Conservation (phyloP, 2,888 invertebrate species). For the Callimorpha dominula region DNA sequence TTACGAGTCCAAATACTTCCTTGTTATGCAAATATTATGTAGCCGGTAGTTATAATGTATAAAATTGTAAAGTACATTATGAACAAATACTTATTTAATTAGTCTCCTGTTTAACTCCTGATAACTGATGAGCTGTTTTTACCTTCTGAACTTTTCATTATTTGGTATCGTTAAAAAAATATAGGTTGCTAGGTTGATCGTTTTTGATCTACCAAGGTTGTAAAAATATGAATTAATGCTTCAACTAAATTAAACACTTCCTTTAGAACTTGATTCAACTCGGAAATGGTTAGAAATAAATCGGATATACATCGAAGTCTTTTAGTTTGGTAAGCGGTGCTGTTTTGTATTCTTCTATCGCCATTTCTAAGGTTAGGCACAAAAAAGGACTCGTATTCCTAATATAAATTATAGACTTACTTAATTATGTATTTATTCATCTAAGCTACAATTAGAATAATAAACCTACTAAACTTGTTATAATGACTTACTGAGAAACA, state of each 20-base stretch:
- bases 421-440: neutral
- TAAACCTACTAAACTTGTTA: constrained; percentile 14
- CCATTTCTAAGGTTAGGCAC: too few species aligned
- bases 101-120: constrained; percentile 20
- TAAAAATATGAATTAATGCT: neutral
- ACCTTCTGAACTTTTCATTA: too few species aligned
- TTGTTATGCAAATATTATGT: constrained; percentile 44
- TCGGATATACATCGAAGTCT: neutral
- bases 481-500: constrained; percentile 19
- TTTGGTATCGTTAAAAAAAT: neutral
- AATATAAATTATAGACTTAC: too few species aligned
- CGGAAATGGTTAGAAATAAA: neutral
- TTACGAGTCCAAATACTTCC: constrained; percentile 45
- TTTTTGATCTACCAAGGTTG: neutral
- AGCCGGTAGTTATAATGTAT: constrained; percentile 33
- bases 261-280: neutral
- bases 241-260: neutral
- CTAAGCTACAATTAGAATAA: neutral
- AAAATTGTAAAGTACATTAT: constrained; percentile 39
- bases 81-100: neutral
- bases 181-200: neutral
- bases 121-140: neutral
- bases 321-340: neutral
- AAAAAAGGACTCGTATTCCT: too few species aligned
- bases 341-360: neutral